phyloP scores from a whole-genome alignment of 2,888 invertebrate genomes.

The Empis stercorea region DNA sequence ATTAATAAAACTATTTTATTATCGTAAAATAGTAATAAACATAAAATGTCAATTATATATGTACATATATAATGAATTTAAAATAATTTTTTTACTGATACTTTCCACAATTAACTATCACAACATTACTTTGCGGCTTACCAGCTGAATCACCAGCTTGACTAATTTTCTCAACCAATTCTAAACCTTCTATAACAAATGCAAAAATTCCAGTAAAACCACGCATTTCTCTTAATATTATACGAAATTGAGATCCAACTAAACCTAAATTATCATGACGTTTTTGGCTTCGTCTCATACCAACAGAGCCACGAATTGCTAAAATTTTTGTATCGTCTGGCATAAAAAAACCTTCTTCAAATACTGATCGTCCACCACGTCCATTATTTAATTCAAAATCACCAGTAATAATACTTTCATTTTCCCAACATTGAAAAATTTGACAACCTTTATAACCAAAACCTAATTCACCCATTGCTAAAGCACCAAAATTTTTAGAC shows the following conservation, averaged over 20 bases:
- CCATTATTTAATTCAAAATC: conserved; percentile 73
- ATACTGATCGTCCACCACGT: conserved; percentile 62
- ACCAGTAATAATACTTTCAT: conserved; percentile 67
- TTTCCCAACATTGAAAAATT: conserved; percentile 72
- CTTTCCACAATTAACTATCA: conserved; percentile 63
- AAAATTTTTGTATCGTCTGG: conserved; percentile 68
- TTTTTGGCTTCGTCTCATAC: conserved; percentile 69
- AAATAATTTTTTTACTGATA: conserved; percentile 37
- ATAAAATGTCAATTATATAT: too few relatives aligned
- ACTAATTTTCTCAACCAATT: conserved; percentile 64
- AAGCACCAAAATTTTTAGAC: conserved; percentile 63
- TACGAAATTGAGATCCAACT: conserved; percentile 75
- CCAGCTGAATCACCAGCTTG: conserved; percentile 65
- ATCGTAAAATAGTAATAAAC: too few relatives aligned
- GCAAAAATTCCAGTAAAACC: conserved; percentile 74
- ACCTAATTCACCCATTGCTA: conserved; percentile 59
- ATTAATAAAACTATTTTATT: too few relatives aligned
- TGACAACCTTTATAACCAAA: conserved; percentile 67
- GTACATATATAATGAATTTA: too few relatives aligned
- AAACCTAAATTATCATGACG: conserved; percentile 66
- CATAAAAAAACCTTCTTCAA: conserved; percentile 64
- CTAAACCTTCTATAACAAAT: conserved; percentile 65
- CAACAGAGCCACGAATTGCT: conserved; percentile 63
- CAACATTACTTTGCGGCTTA: conserved; percentile 59
- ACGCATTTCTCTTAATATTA: conserved; percentile 68